These are phyloP conservation scores for Apostichopus leukothele DNA, from an alignment of 53 echinoderm and acorn worm genomes.

Conservation along the genomic window DNA sequence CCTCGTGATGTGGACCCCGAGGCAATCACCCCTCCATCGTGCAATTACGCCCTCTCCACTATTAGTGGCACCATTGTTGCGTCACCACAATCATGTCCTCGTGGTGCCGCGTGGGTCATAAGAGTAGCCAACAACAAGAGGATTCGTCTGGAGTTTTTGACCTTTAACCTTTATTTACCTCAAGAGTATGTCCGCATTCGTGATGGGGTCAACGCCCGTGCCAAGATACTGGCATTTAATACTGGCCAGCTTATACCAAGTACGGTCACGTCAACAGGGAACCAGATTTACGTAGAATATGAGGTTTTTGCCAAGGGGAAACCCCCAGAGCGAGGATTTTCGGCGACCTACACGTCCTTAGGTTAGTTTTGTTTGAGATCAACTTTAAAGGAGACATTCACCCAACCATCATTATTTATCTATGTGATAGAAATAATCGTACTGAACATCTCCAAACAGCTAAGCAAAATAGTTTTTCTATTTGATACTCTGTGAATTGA, in stretches of 20 bases:
- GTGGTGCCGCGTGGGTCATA: constrained; percentile 62
- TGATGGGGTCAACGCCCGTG: constrained; percentile 63
- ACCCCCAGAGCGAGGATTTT: constrained; percentile 68
- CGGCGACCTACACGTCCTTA: constrained; percentile 61
- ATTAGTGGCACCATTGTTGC: constrained; percentile 63
- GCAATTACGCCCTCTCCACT: constrained; percentile 67
- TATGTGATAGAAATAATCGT: too few relatives aligned
- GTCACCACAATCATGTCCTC: constrained; percentile 59
- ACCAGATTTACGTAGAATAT: constrained; percentile 78
- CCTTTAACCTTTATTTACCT: constrained; percentile 75
- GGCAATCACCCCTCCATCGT: constrained; percentile 48
- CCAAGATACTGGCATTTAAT: constrained; percentile 79
- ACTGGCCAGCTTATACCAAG: constrained; percentile 77
- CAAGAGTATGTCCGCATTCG: constrained; percentile 83
- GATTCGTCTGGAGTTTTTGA: constrained; percentile 71
- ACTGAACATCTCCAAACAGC: too few relatives aligned
- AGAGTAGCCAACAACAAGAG: constrained; percentile 54
- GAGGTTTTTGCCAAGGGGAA: constrained; percentile 61
- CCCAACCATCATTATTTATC: too few relatives aligned
- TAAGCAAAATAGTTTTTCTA: too few relatives aligned
- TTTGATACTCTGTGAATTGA: too few relatives aligned
- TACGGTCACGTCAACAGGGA: constrained; percentile 67
- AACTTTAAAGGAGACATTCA: too few relatives aligned
- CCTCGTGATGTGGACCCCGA: constrained; percentile 9
- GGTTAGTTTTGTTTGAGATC: constrained; percentile 48